Evolutionary conservation across 2,797 vertebrate genomes (phyloP).

Genomic region (Arctocebus calabarensis): DNA sequence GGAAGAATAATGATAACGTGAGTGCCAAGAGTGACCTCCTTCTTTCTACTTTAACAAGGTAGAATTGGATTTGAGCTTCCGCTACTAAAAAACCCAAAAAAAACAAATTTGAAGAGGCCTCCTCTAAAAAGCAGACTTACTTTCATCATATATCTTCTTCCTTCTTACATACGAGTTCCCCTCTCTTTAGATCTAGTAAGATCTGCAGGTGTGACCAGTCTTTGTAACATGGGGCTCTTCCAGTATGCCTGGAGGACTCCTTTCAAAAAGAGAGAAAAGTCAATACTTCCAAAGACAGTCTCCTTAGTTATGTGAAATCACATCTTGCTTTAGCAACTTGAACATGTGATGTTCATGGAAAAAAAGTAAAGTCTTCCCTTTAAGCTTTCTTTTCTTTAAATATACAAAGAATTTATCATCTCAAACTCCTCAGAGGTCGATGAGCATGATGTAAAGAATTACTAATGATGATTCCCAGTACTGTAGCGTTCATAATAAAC

Average conservation of each 20-base stretch:
- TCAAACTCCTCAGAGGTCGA: background rate
- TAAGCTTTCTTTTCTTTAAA: background rate
- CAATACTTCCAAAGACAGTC: background rate
- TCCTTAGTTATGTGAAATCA: background rate
- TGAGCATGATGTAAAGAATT: conserved; percentile 23
- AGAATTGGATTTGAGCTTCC: background rate
- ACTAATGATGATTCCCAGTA: background rate
- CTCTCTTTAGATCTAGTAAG: background rate
- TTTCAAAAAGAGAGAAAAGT: background rate
- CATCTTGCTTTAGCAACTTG: background rate
- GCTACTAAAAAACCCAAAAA: background rate
- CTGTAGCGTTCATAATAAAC: background rate
- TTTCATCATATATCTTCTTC: fast-evolving
- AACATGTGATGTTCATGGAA: too few species aligned
- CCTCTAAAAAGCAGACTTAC: background rate
- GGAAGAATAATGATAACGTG: too few species aligned
- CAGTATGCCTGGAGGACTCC: fast-evolving
- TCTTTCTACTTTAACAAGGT: background rate
- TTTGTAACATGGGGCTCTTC: fast-evolving
- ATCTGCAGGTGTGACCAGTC: background rate
- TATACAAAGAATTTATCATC: background rate
- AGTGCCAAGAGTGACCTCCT: too few species aligned
- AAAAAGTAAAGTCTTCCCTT: background rate
- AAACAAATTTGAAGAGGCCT: background rate
- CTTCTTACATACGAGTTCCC: background rate